A percentile compares a stretch with the other conserved stretches of the same genome.
phyloP scores from a whole-genome alignment of 2,888 invertebrate species.

The Apamea sordens region DNA sequence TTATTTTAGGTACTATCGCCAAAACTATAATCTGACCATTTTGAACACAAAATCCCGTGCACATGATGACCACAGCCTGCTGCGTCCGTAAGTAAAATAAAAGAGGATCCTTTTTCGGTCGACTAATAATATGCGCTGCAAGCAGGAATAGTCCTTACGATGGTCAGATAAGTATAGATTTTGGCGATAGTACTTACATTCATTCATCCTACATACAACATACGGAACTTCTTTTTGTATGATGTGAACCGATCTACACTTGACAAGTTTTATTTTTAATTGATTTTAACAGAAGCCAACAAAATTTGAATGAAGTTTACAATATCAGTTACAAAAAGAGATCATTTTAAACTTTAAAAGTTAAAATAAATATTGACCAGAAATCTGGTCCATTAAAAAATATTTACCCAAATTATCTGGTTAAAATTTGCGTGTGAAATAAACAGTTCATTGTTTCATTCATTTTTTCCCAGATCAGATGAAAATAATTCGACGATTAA shows the following conservation, averaged over 20 bases:
- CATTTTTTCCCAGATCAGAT: slow-evolving; percentile 57
- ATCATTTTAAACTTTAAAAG: background rate
- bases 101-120: no score
- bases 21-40: no score
- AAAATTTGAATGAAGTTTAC: background rate
- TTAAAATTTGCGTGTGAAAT: slow-evolving; percentile 43
- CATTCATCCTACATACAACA: background rate
- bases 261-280: background rate
- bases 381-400: slow-evolving; percentile 27
- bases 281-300: background rate
- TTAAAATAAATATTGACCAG: slow-evolving; percentile 21
- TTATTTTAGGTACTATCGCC: background rate
- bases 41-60: no score
- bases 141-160: no score
- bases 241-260: background rate
- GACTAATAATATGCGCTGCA: no score
- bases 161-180: no score
- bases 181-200: no score
- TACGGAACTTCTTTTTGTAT: background rate
- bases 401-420: slow-evolving; percentile 47
- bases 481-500: slow-evolving; percentile 58
- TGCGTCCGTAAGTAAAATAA: no score
- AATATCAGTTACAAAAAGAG: background rate
- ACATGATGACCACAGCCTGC: no score
- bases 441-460: slow-evolving; percentile 46